These are phyloP conservation scores for Temnothorax longispinosus DNA, from an alignment of 1,140 invertebrate species.

Conservation along the genomic window DNA sequence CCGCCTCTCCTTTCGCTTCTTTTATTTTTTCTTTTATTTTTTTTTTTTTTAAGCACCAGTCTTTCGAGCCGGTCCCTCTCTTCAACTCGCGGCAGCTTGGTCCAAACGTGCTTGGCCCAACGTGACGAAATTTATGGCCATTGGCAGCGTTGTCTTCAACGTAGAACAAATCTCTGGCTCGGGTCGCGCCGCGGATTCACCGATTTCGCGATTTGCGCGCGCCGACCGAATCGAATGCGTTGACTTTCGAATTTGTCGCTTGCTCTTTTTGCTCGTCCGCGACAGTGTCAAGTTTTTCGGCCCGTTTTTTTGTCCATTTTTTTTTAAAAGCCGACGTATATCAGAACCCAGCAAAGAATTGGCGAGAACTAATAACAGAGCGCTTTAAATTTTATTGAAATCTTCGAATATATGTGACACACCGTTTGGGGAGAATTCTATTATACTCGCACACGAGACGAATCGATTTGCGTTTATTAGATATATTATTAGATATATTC, in stretches of 20 bases:
- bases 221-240: conserved; percentile 62
- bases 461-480: background rate
- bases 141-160: conserved; percentile 75
- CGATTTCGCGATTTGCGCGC: conserved; percentile 65
- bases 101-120: conserved; percentile 46
- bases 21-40: conserved; percentile 21
- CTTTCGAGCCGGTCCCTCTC: conserved; percentile 24
- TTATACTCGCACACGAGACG: background rate
- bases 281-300: background rate
- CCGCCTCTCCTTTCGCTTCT: conserved; percentile 14
- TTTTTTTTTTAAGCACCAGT: conserved; percentile 52
- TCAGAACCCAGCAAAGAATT: background rate
- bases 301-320: conserved; percentile 26
- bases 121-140: conserved; percentile 77
- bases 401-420: background rate
- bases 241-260: conserved; percentile 29
- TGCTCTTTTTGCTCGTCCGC: background rate
- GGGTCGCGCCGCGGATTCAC: conserved; percentile 44
- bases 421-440: background rate
- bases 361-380: background rate
- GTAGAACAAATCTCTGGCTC: conserved; percentile 67
- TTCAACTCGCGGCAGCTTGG: conserved; percentile 21
- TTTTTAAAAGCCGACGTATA: background rate
- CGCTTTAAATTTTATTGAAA: background rate
- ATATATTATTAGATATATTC: background rate